phyloP scores from a whole-genome alignment of 1,140 invertebrate genomes.

The Mya arenaria region DNA sequence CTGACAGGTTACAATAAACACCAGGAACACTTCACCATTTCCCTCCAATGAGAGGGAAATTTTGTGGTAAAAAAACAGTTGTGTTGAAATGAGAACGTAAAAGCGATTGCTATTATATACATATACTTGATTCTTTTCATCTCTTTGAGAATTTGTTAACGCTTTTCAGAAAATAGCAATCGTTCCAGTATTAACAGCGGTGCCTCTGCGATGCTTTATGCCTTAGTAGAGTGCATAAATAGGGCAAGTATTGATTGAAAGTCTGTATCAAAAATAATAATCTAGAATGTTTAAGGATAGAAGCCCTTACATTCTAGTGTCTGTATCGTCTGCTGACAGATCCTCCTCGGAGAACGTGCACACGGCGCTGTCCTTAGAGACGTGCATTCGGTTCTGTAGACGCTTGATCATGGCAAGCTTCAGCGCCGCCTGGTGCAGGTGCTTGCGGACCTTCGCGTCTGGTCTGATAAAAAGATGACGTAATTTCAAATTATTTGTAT shows the following conservation, averaged over 20 bases:
- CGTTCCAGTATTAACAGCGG: no score
- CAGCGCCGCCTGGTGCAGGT: slow-evolving; percentile 35
- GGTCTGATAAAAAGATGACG: slow-evolving; percentile 6
- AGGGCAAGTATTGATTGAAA: background rate
- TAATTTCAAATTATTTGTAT: no score
- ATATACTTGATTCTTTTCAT: no score
- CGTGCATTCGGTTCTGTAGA: background rate
- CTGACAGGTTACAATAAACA: no score
- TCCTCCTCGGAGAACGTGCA: slow-evolving; percentile 51
- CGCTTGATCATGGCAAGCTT: slow-evolving; percentile 46
- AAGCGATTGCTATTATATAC: no score
- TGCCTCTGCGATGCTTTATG: background rate
- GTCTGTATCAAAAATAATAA: background rate
- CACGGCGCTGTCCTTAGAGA: slow-evolving; percentile 44
- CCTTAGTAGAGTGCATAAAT: background rate
- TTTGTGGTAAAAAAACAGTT: no score
- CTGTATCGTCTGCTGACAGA: slow-evolving; percentile 24
- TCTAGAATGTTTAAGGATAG: background rate
- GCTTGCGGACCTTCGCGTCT: slow-evolving; percentile 24
- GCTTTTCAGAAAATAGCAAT: no score
- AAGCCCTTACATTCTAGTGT: background rate
- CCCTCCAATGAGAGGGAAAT: no score
- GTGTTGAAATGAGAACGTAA: no score
- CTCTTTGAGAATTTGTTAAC: no score
- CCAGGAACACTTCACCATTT: no score